phyloP scores from a whole-genome alignment of 92 coral and sea anemone species.

The Zoanthus sansibaricus region DNA sequence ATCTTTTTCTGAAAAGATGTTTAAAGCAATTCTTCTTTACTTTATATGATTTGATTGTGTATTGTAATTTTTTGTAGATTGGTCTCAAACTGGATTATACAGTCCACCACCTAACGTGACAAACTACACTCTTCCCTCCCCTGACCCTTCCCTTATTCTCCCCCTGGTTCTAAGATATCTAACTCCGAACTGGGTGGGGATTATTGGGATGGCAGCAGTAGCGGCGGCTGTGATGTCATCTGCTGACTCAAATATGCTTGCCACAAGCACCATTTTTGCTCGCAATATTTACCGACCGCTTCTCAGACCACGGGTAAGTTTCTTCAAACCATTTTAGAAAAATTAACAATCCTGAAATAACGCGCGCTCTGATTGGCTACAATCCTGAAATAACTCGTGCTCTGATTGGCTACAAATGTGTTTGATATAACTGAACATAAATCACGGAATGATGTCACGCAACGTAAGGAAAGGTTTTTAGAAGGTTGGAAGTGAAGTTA shows the following conservation, averaged over 20 bases:
- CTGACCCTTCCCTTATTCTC: conserved; percentile 53
- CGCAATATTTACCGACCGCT: conserved; percentile 83
- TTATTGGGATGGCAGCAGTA: conserved; percentile 93
- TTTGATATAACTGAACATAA: no score
- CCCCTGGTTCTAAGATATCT: conserved; percentile 94
- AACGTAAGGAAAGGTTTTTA: no score
- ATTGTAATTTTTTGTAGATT: not conserved
- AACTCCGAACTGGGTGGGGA: conserved; percentile 81
- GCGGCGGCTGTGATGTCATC: conserved; percentile 63
- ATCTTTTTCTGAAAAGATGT: no score
- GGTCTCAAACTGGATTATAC: conserved; percentile 51
- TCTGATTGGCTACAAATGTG: no score
- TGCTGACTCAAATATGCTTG: conserved; percentile 24
- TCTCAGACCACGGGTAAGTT: conserved; percentile 79
- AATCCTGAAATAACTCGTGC: no score
- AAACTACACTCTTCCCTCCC: conserved; percentile 29
- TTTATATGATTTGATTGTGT: no score
- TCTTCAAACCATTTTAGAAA: not conserved
- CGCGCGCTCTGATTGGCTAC: no score
- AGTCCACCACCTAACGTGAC: conserved; percentile 18
- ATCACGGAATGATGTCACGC: no score
- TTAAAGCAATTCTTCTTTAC: no score
- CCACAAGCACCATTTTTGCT: conserved; percentile 65
- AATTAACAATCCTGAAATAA: no score
- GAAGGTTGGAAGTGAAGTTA: no score